These are phyloP conservation scores for Hylyphantes graminicola DNA, from an alignment of 1,140 invertebrate genomes.

Conservation along the genomic window DNA sequence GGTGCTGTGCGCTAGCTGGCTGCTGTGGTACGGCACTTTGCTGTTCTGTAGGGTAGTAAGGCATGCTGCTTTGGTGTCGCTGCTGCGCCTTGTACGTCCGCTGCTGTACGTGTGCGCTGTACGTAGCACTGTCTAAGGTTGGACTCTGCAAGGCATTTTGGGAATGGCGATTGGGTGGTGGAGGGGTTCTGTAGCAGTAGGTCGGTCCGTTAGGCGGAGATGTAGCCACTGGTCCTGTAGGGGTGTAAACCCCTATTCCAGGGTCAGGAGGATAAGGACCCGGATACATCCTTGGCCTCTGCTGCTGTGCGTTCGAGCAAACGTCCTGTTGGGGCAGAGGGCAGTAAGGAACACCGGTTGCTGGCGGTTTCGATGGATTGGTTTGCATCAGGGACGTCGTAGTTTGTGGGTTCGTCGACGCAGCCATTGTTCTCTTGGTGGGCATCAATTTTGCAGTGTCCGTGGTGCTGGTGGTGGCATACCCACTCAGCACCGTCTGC, in stretches of 20 bases:
- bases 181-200: conserved; percentile 53
- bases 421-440: not conserved
- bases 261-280: conserved; percentile 53
- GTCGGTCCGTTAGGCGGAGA: conserved; percentile 45
- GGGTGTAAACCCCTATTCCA: conserved; percentile 52
- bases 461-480: not conserved
- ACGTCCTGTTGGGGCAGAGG: conserved; percentile 29
- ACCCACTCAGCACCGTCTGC: conserved; percentile 21
- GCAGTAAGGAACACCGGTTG: conserved; percentile 17
- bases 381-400: conserved; percentile 20
- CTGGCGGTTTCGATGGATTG: not conserved
- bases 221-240: conserved; percentile 22
- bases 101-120: conserved; percentile 22
- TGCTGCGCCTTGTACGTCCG: conserved; percentile 28
- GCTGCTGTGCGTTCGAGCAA: conserved; percentile 1
- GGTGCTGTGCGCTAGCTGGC: conserved; percentile 7
- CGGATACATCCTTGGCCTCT: conserved; percentile 30
- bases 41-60: conserved; percentile 38
- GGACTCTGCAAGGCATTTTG: conserved; percentile 13
- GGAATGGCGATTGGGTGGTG: conserved; percentile 33
- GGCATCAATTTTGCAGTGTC: not conserved
- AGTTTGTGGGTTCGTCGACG: not conserved
- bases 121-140: conserved; percentile 16
- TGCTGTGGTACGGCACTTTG: conserved; percentile 22
- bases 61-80: conserved; percentile 40